Conservation (phyloP, 1,140 invertebrate genomes). For the Brachionus plicatilis region DNA sequence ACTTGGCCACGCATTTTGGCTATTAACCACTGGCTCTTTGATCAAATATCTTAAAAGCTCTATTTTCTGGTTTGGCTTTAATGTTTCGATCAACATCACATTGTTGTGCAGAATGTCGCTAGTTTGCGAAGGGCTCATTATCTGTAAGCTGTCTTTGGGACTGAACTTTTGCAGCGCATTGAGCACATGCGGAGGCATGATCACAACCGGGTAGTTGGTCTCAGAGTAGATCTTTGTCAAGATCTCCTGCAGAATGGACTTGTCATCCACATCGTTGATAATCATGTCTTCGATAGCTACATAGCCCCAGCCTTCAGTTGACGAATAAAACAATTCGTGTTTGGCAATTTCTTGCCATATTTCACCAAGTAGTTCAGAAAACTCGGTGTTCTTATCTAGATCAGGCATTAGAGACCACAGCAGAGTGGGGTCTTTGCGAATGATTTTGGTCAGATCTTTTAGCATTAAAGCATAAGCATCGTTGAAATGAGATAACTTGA, state of each 20-base stretch:
- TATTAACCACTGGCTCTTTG: not conserved
- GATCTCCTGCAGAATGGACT: constrained; percentile 15
- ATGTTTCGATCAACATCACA: not conserved
- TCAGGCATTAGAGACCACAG: constrained; percentile 39
- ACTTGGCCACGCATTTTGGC: not conserved
- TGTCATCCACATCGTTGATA: constrained; percentile 24
- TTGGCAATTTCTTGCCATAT: constrained; percentile 40
- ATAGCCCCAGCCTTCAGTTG: constrained; percentile 40
- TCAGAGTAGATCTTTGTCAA: constrained; percentile 32
- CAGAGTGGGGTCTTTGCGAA: not conserved
- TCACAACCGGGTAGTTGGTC: constrained; percentile 35
- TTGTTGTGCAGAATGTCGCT: constrained; percentile 27
- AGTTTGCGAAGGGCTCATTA: constrained; percentile 37
- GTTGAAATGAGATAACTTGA: constrained; percentile 31
- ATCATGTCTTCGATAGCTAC: constrained; percentile 41
- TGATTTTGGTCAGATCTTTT: constrained; percentile 39
- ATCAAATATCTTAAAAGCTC: constrained; percentile 26
- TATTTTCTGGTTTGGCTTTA: constrained; percentile 24
- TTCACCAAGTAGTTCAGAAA: constrained; percentile 1
- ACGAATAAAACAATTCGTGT: constrained; percentile 37
- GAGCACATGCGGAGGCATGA: constrained; percentile 28
- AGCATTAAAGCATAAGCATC: constrained; percentile 31
- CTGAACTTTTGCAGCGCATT: constrained; percentile 18
- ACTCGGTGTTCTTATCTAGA: not conserved
- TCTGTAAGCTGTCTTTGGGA: constrained; percentile 14